Evolutionary conservation across 2,797 vertebrate genomes (phyloP).

Genomic region (Acanthiza pusilla): DNA sequence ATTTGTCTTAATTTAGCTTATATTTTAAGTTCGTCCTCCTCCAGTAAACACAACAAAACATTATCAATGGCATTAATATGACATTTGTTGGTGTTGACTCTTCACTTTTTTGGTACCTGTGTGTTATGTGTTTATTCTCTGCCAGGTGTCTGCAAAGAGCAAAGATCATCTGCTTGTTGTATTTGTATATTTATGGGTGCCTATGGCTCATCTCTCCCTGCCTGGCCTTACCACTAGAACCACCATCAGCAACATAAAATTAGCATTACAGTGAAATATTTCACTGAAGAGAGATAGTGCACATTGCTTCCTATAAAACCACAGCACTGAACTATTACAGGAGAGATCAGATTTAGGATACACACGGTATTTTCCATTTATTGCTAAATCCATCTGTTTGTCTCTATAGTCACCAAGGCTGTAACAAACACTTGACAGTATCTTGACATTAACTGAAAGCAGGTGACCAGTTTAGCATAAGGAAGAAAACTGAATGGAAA

Average conservation of each 20-base stretch:
- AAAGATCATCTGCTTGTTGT: not conserved
- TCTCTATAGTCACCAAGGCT: not conserved
- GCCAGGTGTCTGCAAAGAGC: not conserved
- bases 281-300: not conserved
- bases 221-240: not conserved
- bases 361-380: not conserved
- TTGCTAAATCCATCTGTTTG: not conserved
- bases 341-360: not conserved
- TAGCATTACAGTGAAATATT: not conserved
- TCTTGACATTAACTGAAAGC: not conserved
- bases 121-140: not conserved
- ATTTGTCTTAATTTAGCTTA: not conserved
- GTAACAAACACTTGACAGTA: not conserved
- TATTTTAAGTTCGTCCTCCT: not conserved
- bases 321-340: not conserved
- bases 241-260: not conserved
- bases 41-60: not conserved
- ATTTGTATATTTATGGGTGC: not conserved
- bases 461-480: not conserved
- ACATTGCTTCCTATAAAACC: not conserved
- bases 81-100: not conserved
- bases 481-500: not conserved
- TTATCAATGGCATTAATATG: not conserved
- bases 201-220: not conserved
- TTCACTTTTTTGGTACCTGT: not conserved